Evolutionary conservation across 1,140 invertebrate genomes (phyloP), one percentile per base, ranked within the genome.

Genomic region (Samia ricini): DNA sequence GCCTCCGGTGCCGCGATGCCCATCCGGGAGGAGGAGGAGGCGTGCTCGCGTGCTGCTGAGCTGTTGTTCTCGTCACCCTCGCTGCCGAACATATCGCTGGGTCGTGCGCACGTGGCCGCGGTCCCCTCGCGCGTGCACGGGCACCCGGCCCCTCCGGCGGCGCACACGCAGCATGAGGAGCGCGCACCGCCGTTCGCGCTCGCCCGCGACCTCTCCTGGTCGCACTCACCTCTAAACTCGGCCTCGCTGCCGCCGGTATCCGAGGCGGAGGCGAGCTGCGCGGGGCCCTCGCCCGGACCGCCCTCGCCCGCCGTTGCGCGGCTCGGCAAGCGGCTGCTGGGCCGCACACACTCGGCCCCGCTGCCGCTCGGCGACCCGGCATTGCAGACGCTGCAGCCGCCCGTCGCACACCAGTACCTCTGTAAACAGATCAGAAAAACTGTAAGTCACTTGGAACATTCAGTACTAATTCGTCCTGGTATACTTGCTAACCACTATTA

Each of bases 81-180:
- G 72, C 94, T 99, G 94, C 97, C 98, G 64, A 99, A 99, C 91
- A 99, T 99, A 76, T 98, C 97, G 42, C 91, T 99, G 64, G 97
- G 97, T 42, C 92, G 96, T 79, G 96, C 97, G 65, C 95, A 95
- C 77, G 93, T 93, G 72, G n/a, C n/a, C 10, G 89, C 91, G 92
- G 93, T 79, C 85, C 91, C 68, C 42, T 62, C 56, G 55, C 48
- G 50, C 58, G 83, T 83, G 69, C 65, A 77, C 61, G 42, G 24
- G 5, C 54, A 23, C 18, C 48, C 22, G 2, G 12, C 15, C n/a
- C n/a, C 23, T 2, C 22, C 33, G 6, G n/a, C 15, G 20, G 48
- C 26, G 52, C 51, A 49, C 49, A 10, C 59, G 4, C 57, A 56
- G 20, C 57, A 26, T 51, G 22, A 20, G 19, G 19, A 52, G 22